A percentile compares a stretch with the other conserved stretches of the same genome.
phyloP scores from a whole-genome alignment of 2,113 vertebrate genomes.

The Nesogale talazaci region DNA sequence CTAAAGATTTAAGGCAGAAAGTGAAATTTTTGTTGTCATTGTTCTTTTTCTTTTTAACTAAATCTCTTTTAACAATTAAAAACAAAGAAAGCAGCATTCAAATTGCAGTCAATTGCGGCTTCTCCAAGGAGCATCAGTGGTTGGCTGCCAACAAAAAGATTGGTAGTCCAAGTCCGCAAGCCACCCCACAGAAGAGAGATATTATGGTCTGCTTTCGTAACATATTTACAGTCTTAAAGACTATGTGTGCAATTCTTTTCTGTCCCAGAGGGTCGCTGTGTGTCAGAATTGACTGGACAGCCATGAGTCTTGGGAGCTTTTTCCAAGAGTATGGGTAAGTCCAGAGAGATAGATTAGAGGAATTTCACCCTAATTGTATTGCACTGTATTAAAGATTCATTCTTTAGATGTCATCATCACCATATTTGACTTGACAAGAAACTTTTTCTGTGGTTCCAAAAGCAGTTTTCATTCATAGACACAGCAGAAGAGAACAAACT shows the following conservation, averaged over 20 bases:
- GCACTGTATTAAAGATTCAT: not conserved
- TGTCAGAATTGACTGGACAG: not conserved
- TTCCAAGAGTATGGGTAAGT: not conserved
- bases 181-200: not conserved
- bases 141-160: not conserved
- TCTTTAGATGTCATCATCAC: not conserved
- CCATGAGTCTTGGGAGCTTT: not conserved
- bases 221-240: not conserved
- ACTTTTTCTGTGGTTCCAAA: not conserved
- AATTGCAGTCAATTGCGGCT: not conserved
- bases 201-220: not conserved
- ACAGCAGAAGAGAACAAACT: not conserved
- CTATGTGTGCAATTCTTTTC: not conserved
- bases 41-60: too few species aligned
- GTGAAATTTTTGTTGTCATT: too few species aligned
- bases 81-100: not conserved
- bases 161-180: not conserved
- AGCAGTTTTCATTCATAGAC: not conserved
- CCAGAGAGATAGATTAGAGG: not conserved
- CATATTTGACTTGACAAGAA: constrained; percentile 35
- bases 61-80: not conserved
- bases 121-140: too few species aligned
- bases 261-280: not conserved
- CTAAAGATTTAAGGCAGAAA: too few species aligned
- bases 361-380: not conserved